Percentiles rank a stretch among this genome's conserved stretches.
Evolutionary conservation across 2,888 invertebrate species (phyloP).

Genomic region (Acanthosepion pharaonis): DNA sequence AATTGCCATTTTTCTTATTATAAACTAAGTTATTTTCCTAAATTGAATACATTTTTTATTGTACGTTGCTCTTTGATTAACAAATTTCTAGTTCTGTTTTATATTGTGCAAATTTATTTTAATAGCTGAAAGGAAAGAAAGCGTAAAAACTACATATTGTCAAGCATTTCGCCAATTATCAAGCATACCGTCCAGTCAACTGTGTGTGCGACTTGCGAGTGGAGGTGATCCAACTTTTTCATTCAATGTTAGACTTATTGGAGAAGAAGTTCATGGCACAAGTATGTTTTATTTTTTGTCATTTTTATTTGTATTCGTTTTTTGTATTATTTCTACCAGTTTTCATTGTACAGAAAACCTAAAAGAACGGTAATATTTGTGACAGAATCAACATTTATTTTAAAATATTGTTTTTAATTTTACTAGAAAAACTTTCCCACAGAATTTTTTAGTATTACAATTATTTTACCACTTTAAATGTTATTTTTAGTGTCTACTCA

Average conservation of each 20-base stretch:
- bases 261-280: conserved; percentile 75
- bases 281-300: conserved; percentile 64
- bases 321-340: no score
- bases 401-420: no score
- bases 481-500: no score
- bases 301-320: neutral
- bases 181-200: conserved; percentile 70
- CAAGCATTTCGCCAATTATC: conserved; percentile 72
- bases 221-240: conserved; percentile 75
- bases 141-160: conserved; percentile 65
- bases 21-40: no score
- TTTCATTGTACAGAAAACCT: no score
- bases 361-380: no score
- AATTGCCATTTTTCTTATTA: no score
- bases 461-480: no score
- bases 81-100: neutral
- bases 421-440: no score
- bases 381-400: no score
- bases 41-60: no score
- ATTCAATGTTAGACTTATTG: conserved; percentile 73
- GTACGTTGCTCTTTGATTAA: neutral
- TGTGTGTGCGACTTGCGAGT: conserved; percentile 73
- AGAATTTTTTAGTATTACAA: no score
- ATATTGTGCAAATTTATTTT: conserved; percentile 39
- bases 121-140: conserved; percentile 53